phyloP scores from a whole-genome alignment of 1,140 invertebrate species.

The Scaptomyza hsui region DNA sequence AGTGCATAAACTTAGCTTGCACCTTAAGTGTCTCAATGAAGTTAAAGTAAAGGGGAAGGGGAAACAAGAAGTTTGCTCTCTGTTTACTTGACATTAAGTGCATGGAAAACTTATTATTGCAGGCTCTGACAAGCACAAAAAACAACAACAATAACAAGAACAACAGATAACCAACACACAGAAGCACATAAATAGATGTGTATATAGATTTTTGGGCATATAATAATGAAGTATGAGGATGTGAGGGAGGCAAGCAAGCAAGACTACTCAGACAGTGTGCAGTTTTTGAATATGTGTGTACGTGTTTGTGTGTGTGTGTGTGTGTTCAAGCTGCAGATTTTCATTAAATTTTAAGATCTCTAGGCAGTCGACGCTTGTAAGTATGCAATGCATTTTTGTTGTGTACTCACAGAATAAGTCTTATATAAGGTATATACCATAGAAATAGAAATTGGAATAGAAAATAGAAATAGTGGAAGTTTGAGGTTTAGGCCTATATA shows the following conservation, averaged over 20 bases:
- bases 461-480: background rate
- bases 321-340: conserved; percentile 52
- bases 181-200: conserved; percentile 46
- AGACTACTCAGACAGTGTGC: conserved; percentile 13
- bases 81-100: conserved; percentile 82
- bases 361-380: conserved; percentile 42
- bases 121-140: conserved; percentile 74
- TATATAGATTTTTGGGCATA: conserved; percentile 49
- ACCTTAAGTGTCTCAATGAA: conserved; percentile 28
- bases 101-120: conserved; percentile 81
- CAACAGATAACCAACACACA: conserved; percentile 21
- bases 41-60: background rate
- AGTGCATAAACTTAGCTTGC: conserved; percentile 27
- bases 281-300: conserved; percentile 3
- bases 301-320: conserved; percentile 6
- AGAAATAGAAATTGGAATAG: background rate
- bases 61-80: conserved; percentile 27
- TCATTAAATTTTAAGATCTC: conserved; percentile 78
- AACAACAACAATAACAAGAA: conserved; percentile 59
- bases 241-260: background rate
- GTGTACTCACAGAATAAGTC: conserved; percentile 44
- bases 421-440: conserved; percentile 16
- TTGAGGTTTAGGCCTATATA: conserved; percentile 16
- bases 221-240: conserved; percentile 30
- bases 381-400: conserved; percentile 74